phyloP scores from a whole-genome alignment of 2,888 invertebrate species.

The Morpho helenor region DNA sequence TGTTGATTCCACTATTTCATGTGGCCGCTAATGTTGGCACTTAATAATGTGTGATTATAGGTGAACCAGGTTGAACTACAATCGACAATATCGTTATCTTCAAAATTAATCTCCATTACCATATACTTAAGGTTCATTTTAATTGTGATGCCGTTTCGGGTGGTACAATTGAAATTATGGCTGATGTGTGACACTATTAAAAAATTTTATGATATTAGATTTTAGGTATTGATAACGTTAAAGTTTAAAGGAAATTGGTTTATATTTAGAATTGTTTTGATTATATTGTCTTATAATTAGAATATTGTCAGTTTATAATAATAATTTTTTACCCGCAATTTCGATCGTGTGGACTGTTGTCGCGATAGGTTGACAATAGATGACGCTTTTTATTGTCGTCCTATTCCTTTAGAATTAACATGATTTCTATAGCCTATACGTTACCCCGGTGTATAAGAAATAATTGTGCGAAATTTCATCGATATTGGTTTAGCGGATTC shows the following conservation, averaged over 20 bases:
- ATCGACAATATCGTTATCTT: background rate
- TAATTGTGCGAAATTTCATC: too few relatives aligned
- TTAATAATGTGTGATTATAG: constrained; percentile 26
- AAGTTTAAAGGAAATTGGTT: constrained; percentile 28
- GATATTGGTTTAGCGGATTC: too few relatives aligned
- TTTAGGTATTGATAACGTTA: constrained; percentile 18
- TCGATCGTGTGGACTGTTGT: too few relatives aligned
- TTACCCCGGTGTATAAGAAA: too few relatives aligned
- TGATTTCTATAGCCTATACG: too few relatives aligned
- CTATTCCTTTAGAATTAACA: too few relatives aligned
- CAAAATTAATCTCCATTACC: constrained; percentile 3
- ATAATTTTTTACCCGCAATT: too few relatives aligned
- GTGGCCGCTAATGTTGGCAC: constrained; percentile 29
- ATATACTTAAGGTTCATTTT: constrained; percentile 1
- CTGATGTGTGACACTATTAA: constrained; percentile 25
- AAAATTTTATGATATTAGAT: constrained; percentile 27
- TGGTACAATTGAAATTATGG: constrained; percentile 5
- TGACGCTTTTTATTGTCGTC: too few relatives aligned
- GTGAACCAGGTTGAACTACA: constrained; percentile 10
- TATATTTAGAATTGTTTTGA: constrained; percentile 9
- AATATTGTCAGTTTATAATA: too few relatives aligned
- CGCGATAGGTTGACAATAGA: too few relatives aligned
- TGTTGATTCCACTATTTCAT: constrained; percentile 27
- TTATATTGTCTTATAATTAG: background rate
- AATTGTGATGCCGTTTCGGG: background rate